A percentile compares a stretch with the other conserved stretches of the same genome.
These are phyloP conservation scores for Brachionus plicatilis DNA, from an alignment of 1,140 invertebrate species.

Conservation along the genomic window DNA sequence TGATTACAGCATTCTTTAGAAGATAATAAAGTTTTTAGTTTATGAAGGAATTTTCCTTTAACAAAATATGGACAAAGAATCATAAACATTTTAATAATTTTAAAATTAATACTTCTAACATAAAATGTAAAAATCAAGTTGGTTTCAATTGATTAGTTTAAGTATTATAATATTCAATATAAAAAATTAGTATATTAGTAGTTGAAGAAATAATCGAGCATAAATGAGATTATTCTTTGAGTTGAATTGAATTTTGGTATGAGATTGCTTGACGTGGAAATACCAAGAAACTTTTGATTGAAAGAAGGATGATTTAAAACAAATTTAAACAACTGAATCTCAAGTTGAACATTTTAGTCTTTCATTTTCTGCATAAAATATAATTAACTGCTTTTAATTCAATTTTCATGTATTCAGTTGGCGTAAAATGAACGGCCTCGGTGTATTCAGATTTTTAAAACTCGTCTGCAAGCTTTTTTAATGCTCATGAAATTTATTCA, in stretches of 20 bases:
- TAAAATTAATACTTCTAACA: too few species aligned
- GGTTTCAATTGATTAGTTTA: too few species aligned
- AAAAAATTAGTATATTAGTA: too few species aligned
- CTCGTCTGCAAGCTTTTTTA: not conserved
- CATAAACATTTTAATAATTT: too few species aligned
- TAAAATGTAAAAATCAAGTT: too few species aligned
- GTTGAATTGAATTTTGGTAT: not conserved
- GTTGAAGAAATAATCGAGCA: not conserved
- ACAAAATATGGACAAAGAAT: too few species aligned
- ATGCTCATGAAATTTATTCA: not conserved
- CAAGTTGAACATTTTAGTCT: not conserved
- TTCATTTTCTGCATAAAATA: not conserved
- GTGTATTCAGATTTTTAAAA: not conserved
- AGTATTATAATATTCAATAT: too few species aligned
- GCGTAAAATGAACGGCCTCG: not conserved
- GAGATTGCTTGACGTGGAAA: not conserved
- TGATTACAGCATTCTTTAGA: too few species aligned
- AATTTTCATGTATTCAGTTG: not conserved
- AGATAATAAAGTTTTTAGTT: too few species aligned
- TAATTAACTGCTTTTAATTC: not conserved
- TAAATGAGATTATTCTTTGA: not conserved
- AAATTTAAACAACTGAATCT: not conserved
- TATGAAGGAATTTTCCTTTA: too few species aligned
- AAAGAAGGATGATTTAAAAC: not conserved
- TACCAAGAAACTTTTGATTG: not conserved